Conservation (phyloP, 1,140 invertebrate genomes). For the Carposina sasakii region DNA sequence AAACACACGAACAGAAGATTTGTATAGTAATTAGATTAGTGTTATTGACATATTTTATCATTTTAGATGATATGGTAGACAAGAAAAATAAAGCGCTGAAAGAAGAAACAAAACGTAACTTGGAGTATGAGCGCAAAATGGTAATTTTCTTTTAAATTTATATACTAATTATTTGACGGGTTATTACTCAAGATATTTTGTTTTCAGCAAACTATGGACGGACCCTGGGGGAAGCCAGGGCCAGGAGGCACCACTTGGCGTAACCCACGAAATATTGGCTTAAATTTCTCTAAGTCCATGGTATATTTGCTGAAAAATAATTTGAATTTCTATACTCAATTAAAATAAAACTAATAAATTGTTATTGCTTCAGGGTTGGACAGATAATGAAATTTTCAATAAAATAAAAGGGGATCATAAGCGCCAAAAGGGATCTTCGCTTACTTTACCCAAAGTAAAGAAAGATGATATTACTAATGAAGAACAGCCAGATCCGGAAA, state of each 20-base stretch:
- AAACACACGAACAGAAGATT: not conserved
- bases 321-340: not conserved
- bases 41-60: not conserved
- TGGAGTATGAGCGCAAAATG: slow-evolving; percentile 64
- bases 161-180: slow-evolving; percentile 6
- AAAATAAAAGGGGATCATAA: slow-evolving; percentile 47
- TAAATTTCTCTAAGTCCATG: slow-evolving; percentile 79
- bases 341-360: not conserved
- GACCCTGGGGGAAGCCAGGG: slow-evolving; percentile 77
- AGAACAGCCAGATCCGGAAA: slow-evolving; percentile 33
- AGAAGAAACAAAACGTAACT: slow-evolving; percentile 45
- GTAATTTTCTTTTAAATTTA: slow-evolving; percentile 30
- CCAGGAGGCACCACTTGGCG: slow-evolving; percentile 78
- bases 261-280: slow-evolving; percentile 75
- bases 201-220: slow-evolving; percentile 57
- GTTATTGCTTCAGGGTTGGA: slow-evolving; percentile 54
- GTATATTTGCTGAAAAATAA: slow-evolving; percentile 47
- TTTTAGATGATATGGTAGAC: slow-evolving; percentile 62
- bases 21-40: not conserved
- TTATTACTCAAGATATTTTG: slow-evolving; percentile 2
- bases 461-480: slow-evolving; percentile 48
- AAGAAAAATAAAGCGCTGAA: slow-evolving; percentile 48
- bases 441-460: slow-evolving; percentile 66
- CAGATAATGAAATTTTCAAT: slow-evolving; percentile 57
- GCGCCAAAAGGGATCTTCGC: slow-evolving; percentile 50